Evolutionary conservation across 2,888 invertebrate species (phyloP), one percentile per base, ranked within the genome.

Genomic region (Monochamus alternatus): DNA sequence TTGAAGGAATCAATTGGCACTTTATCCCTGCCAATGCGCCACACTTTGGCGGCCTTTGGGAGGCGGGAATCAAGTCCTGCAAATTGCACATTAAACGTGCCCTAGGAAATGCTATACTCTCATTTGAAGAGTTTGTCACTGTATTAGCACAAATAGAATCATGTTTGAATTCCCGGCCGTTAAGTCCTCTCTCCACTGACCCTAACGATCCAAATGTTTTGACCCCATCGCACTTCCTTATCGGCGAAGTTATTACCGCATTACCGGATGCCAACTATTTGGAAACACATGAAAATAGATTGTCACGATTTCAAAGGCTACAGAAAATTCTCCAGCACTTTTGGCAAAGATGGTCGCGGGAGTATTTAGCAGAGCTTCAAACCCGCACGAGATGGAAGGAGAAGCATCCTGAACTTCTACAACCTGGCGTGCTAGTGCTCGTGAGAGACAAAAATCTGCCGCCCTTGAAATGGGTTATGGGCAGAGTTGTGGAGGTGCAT

Each of bases 141-240:
- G 12, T 70, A 43, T 43, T 70, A 3, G 14, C n/a, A 3, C 70
- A 70, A 62, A 70, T 59, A 31, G 70, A 70, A 31, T 60, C 70
- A 4, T 38, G 5, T 14, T 5, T 70, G 10, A 70, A 22, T 22
- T 22, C 22, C 22, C 22, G 22, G 0, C 22, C 22, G 22, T 22
- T 22, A 22, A 22, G 22, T 9, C 38, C 70, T 14, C 44, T 70
- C 3, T 60, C 60, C 4, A n/a, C 59, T n/a, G 70, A 70, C 47
- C 70, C 70, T n/a, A 60, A 44, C 31, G 70, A 70, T 12, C 43
- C 5, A 30, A 31, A 31, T 4, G n/a, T 22, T 12, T 3, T 44
- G 4, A 70, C 70, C 9, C 70, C 59, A 3, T 12, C 51, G 3
- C 70, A 70, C 14, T 70, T 70, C 62, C 12, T 70, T 10, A 62